These are phyloP conservation scores for Stomatorhinus walkeri DNA, from an alignment of 2,797 vertebrate genomes.

Conservation along the genomic window DNA sequence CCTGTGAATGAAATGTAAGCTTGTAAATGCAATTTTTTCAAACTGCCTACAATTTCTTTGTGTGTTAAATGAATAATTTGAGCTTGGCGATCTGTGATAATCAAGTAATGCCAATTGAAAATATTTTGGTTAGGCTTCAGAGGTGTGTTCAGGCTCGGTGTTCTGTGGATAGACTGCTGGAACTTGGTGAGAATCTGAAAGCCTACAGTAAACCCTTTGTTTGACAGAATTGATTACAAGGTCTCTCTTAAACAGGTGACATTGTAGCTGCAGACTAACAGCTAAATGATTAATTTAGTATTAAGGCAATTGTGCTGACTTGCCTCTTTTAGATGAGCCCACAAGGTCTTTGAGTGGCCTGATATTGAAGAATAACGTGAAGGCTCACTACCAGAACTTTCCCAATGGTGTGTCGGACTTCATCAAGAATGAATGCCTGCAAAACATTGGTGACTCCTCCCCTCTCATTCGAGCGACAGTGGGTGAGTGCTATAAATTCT, in stretches of 20 bases:
- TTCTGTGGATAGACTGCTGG: neutral
- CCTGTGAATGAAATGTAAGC: neutral
- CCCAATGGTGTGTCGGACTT: conserved; percentile 91
- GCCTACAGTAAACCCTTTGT: neutral
- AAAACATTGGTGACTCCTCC: conserved; percentile 90
- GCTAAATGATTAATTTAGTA: neutral
- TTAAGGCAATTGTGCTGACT: neutral
- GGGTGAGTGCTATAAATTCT: conserved; percentile 64
- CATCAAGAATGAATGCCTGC: conserved; percentile 93
- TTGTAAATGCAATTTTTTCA: neutral
- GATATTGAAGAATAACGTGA: conserved; percentile 97
- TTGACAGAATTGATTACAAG: neutral
- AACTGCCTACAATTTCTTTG: neutral
- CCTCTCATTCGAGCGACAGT: conserved; percentile 94
- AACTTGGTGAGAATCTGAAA: neutral
- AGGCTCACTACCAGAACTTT: conserved; percentile 96
- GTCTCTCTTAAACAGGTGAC: neutral
- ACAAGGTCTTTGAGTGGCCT: conserved; percentile 94
- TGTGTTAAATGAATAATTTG: neutral
- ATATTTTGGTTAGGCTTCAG: neutral
- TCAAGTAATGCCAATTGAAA: neutral
- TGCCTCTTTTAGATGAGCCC: conserved; percentile 73
- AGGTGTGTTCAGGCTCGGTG: neutral
- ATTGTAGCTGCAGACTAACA: neutral
- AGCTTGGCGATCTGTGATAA: neutral